Base-by-base conservation (phyloP, 2,797 vertebrate genomes). In the Melanotaenia trifasciata region DNA sequence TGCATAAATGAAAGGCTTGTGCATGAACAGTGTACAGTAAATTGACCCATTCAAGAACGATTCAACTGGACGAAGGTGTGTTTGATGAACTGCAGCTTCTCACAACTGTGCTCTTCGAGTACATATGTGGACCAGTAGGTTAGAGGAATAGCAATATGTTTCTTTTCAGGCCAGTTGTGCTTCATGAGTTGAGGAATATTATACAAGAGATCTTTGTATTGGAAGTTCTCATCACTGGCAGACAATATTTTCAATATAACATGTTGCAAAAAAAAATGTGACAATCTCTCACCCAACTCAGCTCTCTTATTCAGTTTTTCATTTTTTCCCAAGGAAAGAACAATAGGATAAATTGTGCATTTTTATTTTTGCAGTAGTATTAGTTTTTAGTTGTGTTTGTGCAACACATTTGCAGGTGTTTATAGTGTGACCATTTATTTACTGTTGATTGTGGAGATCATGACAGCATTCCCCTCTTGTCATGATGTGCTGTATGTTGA, bases 1-100 rank as follows among this genome's bases (percentile, higher is more conserved):
- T 58, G 79, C 73, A 58, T 65, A 60, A 75, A 67, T 53, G 73
- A 67, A 70, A 67, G 70, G 76, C 68, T 83, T 45, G 69, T 83
- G 84, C 84, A 81, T 86, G 85, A 78, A 75, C 24, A 24, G 68
- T 84, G 84, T 89, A 78, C 64, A 89, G 81, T 70, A 20, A 65
- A 74, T 77, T 32, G 26, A 64, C 50, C 72, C 60, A 73, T 76
- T 60, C 54, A 69, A 70, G 73, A 78, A 63, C 35, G 54, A 33
- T 43, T 67, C 67, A 54, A 56, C 73, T 54, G 59, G 14, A 70
- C 38, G 62, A 75, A 79, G 43, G 74, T 1, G 14, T 73, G 74
- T 71, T 60, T 70, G 4, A 22, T 71, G 64, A 67, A 60, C 70
- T 64, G 64, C 68, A 74, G 80, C 64, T 58, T 69, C 67, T 62